Base-by-base conservation (phyloP, 2,888 invertebrate genomes). In the Daptonema setosum region DNA sequence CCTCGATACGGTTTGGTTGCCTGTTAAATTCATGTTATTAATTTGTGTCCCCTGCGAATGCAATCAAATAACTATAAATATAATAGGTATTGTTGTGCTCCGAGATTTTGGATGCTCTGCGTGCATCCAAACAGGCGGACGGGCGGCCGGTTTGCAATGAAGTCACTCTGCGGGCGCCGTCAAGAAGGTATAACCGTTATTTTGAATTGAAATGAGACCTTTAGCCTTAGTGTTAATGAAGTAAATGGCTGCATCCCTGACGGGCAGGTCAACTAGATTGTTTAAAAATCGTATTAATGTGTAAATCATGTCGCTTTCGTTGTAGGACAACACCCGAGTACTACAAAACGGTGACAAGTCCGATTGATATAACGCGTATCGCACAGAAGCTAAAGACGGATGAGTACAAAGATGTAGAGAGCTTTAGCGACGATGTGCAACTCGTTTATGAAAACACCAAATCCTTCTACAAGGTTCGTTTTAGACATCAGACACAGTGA, bases 341-440 rank as follows among this genome's bases (percentile, higher is more conserved):
- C 63, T 75, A 76, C 63, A 72, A 78, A 67, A 85, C 87, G 43
- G 87, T 97, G 1, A 79, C 81, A 8, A 86, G 86, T 69, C 95
- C 95, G 1, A 95, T 97, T 69, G 95, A 97, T 73, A 77, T 97
- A 67, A 74, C 91, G 48, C 81, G 85, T 73, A 87, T 97, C 2
- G 91, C 93, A 72, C 91, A 91, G 69, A 95, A 93, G 72, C 74
- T 95, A 14, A 91, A 90, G 78, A 90, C 87, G 0, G 93, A 95
- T 65, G 90, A 91, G 56, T 97, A 97, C 72, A 83, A 85, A 63
- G 87, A 88, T 5, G 11, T 93, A 63, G 88, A 90, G 30, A 87
- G 90, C 68, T 76, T 97, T 60, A 81, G 86, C 45, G 78, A 80
- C 11, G 95, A 97, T 71, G 80, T 97, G 63, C 85, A 88, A 67